These are phyloP conservation scores for Xerus rutilus DNA, from an alignment of 2,797 vertebrate genomes.

Conservation along the genomic window DNA sequence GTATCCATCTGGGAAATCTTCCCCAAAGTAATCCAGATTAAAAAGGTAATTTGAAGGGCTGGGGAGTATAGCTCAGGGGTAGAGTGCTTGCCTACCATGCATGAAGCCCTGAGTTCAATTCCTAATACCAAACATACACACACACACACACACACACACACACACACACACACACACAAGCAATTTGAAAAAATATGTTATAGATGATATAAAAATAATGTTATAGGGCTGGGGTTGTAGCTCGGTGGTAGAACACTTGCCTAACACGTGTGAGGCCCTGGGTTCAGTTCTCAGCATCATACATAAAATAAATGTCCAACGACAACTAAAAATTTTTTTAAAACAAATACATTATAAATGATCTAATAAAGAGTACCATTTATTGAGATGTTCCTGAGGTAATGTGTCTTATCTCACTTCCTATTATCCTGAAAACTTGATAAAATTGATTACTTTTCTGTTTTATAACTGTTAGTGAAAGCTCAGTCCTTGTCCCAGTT, in stretches of 20 bases:
- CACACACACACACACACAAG: not conserved
- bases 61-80: too few relatives aligned
- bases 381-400: not conserved
- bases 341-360: not conserved
- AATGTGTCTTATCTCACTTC: not conserved
- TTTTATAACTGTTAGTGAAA: not conserved
- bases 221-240: too few relatives aligned
- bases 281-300: too few relatives aligned
- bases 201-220: not conserved
- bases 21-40: not conserved
- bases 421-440: not conserved
- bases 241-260: too few relatives aligned
- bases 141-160: too few relatives aligned
- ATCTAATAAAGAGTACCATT: not conserved
- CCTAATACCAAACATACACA: too few relatives aligned
- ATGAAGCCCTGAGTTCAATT: too few relatives aligned
- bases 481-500: too few relatives aligned
- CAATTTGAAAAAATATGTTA: conserved; percentile 17
- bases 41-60: not conserved
- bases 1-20: conserved; percentile 1
- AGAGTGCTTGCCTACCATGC: too few relatives aligned
- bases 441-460: not conserved
- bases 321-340: too few relatives aligned
- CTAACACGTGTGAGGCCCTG: too few relatives aligned
- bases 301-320: too few relatives aligned